Percentiles rank a stretch among this genome's conserved stretches.
phyloP scores from a whole-genome alignment of 2,113 vertebrate genomes.

The Colistium nudipinnis region DNA sequence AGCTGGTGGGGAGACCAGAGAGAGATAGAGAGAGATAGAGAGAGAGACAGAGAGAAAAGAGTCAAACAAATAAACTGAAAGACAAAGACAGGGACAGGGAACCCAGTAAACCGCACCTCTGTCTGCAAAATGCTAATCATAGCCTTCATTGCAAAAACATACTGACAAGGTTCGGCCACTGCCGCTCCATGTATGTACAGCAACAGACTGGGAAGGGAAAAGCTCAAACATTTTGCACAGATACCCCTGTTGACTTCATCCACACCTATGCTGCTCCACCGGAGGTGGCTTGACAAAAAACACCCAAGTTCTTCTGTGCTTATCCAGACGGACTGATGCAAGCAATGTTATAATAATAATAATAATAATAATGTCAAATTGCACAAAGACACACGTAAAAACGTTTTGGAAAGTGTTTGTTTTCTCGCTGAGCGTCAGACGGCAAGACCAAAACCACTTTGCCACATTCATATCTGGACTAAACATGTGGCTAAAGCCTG shows the following conservation, averaged over 20 bases:
- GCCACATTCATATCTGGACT: too few relatives aligned
- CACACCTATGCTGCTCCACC: not conserved
- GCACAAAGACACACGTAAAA: too few relatives aligned
- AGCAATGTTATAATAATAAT: too few relatives aligned
- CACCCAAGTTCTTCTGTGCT: too few relatives aligned
- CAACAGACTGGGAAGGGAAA: not conserved
- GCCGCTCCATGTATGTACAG: not conserved
- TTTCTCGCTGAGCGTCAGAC: too few relatives aligned
- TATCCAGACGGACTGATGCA: too few relatives aligned
- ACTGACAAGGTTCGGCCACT: slow-evolving; percentile 17
- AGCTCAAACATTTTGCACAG: not conserved
- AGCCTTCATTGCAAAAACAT: slow-evolving; percentile 43
- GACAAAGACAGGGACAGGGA: slow-evolving; percentile 21
- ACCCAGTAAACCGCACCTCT: slow-evolving; percentile 27
- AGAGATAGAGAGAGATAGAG: not conserved
- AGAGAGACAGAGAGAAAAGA: not conserved
- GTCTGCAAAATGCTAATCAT: slow-evolving; percentile 35
- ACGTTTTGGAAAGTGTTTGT: too few relatives aligned
- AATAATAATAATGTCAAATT: too few relatives aligned
- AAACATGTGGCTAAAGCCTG: not conserved
- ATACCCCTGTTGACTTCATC: not conserved
- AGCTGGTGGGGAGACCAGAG: slow-evolving; percentile 23
- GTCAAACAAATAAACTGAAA: slow-evolving; percentile 44
- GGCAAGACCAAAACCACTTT: too few relatives aligned
- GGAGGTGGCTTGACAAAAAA: too few relatives aligned